Percentiles rank a stretch among this genome's conserved stretches.
These are phyloP conservation scores for Diabrotica balteata DNA, from an alignment of 2,888 invertebrate species.

Conservation along the genomic window DNA sequence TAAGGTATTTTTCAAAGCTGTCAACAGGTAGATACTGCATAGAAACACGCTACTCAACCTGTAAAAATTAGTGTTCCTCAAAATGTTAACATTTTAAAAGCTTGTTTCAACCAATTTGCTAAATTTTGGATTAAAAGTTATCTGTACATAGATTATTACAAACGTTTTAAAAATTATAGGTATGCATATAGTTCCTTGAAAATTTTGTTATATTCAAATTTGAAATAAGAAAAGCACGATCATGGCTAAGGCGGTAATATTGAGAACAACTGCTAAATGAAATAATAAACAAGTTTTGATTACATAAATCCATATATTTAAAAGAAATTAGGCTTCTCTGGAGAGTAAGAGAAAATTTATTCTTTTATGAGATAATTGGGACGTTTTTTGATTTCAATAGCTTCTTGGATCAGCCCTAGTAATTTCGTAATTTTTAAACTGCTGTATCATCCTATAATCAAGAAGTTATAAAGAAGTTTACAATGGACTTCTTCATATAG, in stretches of 20 bases:
- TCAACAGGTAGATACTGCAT: neutral
- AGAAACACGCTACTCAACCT: neutral
- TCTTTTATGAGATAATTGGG: too few species aligned
- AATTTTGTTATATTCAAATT: constrained; percentile 4
- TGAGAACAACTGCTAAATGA: too few species aligned
- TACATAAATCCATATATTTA: too few species aligned
- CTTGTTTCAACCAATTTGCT: constrained; percentile 7
- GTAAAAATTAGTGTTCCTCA: constrained; percentile 15
- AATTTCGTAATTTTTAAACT: too few species aligned
- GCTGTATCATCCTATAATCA: too few species aligned
- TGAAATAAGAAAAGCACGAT: constrained; percentile 7
- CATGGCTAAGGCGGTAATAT: neutral
- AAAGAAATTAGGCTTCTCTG: too few species aligned
- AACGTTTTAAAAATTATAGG: constrained; percentile 14
- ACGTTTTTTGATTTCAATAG: too few species aligned
- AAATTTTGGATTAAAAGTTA: constrained; percentile 18
- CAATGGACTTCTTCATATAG: too few species aligned
- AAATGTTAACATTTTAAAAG: constrained; percentile 1
- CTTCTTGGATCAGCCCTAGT: too few species aligned
- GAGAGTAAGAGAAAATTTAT: too few species aligned
- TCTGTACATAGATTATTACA: constrained; percentile 19
- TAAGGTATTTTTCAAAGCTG: neutral
- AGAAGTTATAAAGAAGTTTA: too few species aligned
- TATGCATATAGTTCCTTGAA: constrained; percentile 1
- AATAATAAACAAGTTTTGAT: too few species aligned